phyloP scores from a whole-genome alignment of 2,113 vertebrate species.

The Hoplias malabaricus region DNA sequence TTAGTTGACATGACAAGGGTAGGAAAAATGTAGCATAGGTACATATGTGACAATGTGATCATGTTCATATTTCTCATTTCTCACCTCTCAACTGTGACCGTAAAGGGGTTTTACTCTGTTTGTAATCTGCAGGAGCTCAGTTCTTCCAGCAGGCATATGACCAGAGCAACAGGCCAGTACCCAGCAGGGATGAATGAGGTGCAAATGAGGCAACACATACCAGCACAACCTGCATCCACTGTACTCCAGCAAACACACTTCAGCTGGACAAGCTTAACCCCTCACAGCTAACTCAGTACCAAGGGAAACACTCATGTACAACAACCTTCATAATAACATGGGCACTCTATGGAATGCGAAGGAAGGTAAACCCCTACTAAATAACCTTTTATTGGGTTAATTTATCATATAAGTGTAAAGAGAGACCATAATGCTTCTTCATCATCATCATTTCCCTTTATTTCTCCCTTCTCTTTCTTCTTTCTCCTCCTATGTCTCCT shows the following conservation, averaged over 20 bases:
- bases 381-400: not conserved
- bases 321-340: not conserved
- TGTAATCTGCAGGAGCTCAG: not conserved
- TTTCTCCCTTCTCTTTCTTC: not conserved
- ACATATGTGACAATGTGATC: not conserved
- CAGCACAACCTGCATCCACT: not conserved
- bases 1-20: not conserved
- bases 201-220: slow-evolving; percentile 8
- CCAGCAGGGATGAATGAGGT: slow-evolving; percentile 11
- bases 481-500: not conserved
- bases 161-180: not conserved
- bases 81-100: too few species aligned
- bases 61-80: not conserved
- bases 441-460: not conserved
- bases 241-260: not conserved
- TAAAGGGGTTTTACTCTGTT: not conserved
- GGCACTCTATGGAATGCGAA: not conserved
- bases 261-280: not conserved
- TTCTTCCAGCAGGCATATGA: not conserved
- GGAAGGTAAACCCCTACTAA: not conserved
- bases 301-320: not conserved
- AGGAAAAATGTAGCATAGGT: not conserved
- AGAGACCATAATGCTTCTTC: not conserved
- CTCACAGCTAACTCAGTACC: not conserved
- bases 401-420: not conserved